phyloP scores from a whole-genome alignment of 1,140 invertebrate species.

The Magallana angulata region DNA sequence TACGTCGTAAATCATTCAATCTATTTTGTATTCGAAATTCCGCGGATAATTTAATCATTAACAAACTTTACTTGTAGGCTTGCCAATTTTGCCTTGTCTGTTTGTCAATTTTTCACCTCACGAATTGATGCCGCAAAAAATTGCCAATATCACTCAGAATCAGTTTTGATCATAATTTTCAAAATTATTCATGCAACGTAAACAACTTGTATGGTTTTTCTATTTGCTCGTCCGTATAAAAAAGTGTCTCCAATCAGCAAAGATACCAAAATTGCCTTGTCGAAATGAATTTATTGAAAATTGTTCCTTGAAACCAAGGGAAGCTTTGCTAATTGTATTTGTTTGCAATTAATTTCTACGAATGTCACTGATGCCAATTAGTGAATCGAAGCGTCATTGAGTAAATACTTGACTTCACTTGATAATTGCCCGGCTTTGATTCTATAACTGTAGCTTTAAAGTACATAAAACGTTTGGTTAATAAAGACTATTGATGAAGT shows the following conservation, averaged over 20 bases:
- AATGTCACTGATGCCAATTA: not conserved
- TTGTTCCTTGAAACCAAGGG: not conserved
- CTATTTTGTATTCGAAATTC: not conserved
- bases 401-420: too few relatives aligned
- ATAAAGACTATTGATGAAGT: too few relatives aligned
- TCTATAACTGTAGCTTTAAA: too few relatives aligned
- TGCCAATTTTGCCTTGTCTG: slow-evolving; percentile 8
- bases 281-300: slow-evolving; percentile 1
- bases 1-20: not conserved
- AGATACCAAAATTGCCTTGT: not conserved
- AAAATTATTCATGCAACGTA: slow-evolving; percentile 14
- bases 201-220: not conserved
- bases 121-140: not conserved
- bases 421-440: too few relatives aligned
- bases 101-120: not conserved
- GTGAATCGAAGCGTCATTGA: not conserved
- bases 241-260: not conserved
- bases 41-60: not conserved
- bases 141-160: slow-evolving; percentile 1
- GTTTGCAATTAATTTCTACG: slow-evolving; percentile 27
- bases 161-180: not conserved
- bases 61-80: not conserved
- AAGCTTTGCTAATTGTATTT: not conserved
- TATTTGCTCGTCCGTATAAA: not conserved
- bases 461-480: too few relatives aligned